Evolutionary conservation across 2,113 vertebrate species (phyloP).

Genomic region (Mormyrus iriodes): DNA sequence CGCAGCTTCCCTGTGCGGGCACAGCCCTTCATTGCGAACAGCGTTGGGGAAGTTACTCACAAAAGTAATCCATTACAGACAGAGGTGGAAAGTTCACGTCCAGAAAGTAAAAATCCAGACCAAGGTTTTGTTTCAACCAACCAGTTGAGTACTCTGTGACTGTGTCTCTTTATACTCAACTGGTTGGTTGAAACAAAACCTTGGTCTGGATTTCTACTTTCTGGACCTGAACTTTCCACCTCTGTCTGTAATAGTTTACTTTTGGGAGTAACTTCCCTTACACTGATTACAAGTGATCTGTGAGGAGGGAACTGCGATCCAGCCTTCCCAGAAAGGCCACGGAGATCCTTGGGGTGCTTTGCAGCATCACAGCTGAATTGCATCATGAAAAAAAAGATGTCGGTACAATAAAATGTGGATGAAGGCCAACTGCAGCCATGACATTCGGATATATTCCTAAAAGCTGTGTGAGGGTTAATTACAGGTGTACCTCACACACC

Average conservation of each 20-base stretch:
- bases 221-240: not conserved
- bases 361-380: not conserved
- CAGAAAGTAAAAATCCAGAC: not conserved
- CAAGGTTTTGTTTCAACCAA: too few relatives aligned
- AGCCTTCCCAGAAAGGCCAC: too few relatives aligned
- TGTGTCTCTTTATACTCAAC: too few relatives aligned
- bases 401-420: too few relatives aligned
- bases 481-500: not conserved
- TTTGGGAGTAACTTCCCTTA: not conserved
- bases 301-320: too few relatives aligned
- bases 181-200: not conserved
- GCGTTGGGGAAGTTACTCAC: not conserved
- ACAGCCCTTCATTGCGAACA: conserved; percentile 21
- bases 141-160: too few relatives aligned
- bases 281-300: too few relatives aligned
- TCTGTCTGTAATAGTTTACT: not conserved
- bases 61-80: not conserved
- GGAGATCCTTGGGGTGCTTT: not conserved
- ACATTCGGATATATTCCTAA: too few relatives aligned
- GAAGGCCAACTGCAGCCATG: too few relatives aligned
- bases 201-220: not conserved
- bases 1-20: conserved; percentile 23
- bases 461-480: too few relatives aligned
- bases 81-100: not conserved
- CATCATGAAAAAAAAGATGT: not conserved